phyloP scores from a whole-genome alignment of 2,797 vertebrate species.

The Nannoperca obscura region DNA sequence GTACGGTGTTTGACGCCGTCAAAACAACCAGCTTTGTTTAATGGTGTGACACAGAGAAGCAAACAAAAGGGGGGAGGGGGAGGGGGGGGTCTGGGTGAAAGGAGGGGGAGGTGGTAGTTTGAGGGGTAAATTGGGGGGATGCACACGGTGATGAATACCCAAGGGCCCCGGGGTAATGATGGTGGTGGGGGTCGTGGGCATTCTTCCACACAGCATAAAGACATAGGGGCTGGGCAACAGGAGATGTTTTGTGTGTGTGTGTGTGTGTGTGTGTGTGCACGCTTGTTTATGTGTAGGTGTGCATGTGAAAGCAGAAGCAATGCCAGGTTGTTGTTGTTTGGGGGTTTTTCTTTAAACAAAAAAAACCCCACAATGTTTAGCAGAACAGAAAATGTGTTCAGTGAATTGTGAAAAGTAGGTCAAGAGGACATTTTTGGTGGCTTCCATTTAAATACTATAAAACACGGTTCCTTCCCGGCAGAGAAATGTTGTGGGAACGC shows the following conservation, averaged over 20 bases:
- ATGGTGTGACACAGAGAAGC: conserved; percentile 61
- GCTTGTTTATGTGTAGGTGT: conserved; percentile 11
- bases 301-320: conserved; percentile 10
- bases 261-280: conserved; percentile 37
- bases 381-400: conserved; percentile 50
- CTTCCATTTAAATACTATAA: conserved; percentile 26
- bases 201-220: conserved; percentile 78
- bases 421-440: conserved; percentile 40
- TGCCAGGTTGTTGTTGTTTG: conserved; percentile 6
- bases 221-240: conserved; percentile 60
- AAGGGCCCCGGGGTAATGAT: conserved; percentile 67
- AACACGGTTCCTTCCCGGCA: not conserved
- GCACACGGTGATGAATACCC: conserved; percentile 77
- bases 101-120: not conserved
- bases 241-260: conserved; percentile 45
- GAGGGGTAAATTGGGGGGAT: conserved; percentile 55
- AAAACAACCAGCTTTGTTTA: conserved; percentile 72
- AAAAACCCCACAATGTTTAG: conserved; percentile 44
- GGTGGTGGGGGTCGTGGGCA: conserved; percentile 74
- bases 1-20: conserved; percentile 35
- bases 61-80: conserved; percentile 61
- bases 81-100: conserved; percentile 49
- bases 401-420: conserved; percentile 67
- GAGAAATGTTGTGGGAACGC: not conserved
- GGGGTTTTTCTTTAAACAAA: not conserved